These are phyloP conservation scores for Dynastes grantii DNA, from an alignment of 2,888 invertebrate species.

Conservation along the genomic window DNA sequence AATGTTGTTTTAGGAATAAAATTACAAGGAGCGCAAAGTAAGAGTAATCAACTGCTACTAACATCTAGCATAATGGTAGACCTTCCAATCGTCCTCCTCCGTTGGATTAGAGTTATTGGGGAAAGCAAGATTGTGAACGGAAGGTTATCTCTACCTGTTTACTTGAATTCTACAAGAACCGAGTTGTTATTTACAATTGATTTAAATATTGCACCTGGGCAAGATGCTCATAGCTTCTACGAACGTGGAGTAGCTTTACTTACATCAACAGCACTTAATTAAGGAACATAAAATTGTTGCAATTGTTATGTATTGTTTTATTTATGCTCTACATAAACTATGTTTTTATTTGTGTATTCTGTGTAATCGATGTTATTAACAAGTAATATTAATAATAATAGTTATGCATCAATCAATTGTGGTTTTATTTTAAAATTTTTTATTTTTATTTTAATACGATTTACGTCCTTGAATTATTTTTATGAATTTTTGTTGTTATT, in stretches of 20 bases:
- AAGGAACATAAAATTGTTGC: slow-evolving; percentile 62
- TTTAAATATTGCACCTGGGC: slow-evolving; percentile 90
- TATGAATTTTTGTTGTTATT: too few species aligned
- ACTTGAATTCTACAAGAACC: slow-evolving; percentile 95
- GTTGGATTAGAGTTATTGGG: slow-evolving; percentile 79
- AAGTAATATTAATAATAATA: not conserved
- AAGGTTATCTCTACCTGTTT: slow-evolving; percentile 94
- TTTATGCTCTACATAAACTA: not conserved
- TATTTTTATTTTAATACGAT: too few species aligned
- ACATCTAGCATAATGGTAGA: slow-evolving; percentile 97
- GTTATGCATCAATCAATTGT: slow-evolving; percentile 1
- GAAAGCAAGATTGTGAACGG: slow-evolving; percentile 72
- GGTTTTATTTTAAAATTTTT: not conserved
- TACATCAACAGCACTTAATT: slow-evolving; percentile 92
- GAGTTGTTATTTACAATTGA: slow-evolving; percentile 97
- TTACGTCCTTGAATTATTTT: too few species aligned
- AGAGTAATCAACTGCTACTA: slow-evolving; percentile 90
- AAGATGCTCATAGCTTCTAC: slow-evolving; percentile 97
- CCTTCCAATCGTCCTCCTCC: slow-evolving; percentile 88
- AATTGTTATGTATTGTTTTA: not conserved
- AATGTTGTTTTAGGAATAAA: slow-evolving; percentile 82
- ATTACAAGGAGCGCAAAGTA: slow-evolving; percentile 96
- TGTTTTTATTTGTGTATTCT: slow-evolving; percentile 11
- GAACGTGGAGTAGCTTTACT: slow-evolving; percentile 98
- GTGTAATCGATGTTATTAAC: slow-evolving; percentile 7